A percentile compares a stretch with the other conserved stretches of the same genome.
phyloP scores from a whole-genome alignment of 2,888 invertebrate species.

The Hirtodrosophila histrioides region DNA sequence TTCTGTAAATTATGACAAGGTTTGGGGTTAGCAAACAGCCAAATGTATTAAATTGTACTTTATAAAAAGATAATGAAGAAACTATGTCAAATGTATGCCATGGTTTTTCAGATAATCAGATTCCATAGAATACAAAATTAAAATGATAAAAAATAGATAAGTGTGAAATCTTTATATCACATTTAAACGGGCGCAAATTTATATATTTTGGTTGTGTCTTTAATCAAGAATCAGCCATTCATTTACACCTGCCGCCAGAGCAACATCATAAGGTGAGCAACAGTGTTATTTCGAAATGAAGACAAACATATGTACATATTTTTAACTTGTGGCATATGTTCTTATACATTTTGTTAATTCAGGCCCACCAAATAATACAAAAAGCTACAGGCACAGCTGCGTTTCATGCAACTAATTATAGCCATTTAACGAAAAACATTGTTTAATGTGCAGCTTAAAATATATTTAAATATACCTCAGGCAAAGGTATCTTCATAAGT shows the following conservation, averaged over 20 bases:
- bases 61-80: slow-evolving; percentile 34
- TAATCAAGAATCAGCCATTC: slow-evolving; percentile 19
- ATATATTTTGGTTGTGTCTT: slow-evolving; percentile 1
- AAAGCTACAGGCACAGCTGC: slow-evolving; percentile 51
- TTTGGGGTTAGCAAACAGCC: neutral
- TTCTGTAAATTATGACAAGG: slow-evolving; percentile 5
- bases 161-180: neutral
- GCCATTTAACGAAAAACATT: slow-evolving; percentile 47
- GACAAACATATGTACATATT: slow-evolving; percentile 56
- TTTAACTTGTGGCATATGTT: slow-evolving; percentile 49
- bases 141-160: slow-evolving; percentile 31
- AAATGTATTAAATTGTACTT: slow-evolving; percentile 8
- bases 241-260: slow-evolving; percentile 27
- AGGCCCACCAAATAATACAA: slow-evolving; percentile 31
- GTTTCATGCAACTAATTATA: slow-evolving; percentile 58
- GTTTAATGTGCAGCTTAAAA: slow-evolving; percentile 37
- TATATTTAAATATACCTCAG: too few species aligned
- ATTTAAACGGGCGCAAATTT: neutral
- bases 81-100: slow-evolving; percentile 39
- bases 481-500: slow-evolving; percentile 14
- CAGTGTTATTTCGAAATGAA: slow-evolving; percentile 8
- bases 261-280: slow-evolving; percentile 10
- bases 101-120: slow-evolving; percentile 11
- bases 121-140: slow-evolving; percentile 15
- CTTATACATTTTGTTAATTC: slow-evolving; percentile 20